Base-by-base conservation (phyloP, 2,888 invertebrate species). In the Leuctra nigra region DNA sequence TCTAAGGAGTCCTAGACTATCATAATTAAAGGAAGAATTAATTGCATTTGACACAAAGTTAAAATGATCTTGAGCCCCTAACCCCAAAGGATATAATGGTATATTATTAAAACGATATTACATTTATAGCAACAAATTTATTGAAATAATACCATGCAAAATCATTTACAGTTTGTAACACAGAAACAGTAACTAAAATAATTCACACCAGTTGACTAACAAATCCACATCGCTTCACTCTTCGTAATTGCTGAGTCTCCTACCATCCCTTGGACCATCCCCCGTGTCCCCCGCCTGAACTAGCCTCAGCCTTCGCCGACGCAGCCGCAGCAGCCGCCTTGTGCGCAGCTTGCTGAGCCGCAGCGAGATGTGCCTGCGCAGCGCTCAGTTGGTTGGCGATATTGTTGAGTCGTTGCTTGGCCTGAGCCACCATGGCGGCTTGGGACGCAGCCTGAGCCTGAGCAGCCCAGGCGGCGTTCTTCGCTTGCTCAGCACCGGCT, bases 311-410 rank as follows among this genome's bases (percentile, higher is more conserved):
- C 18, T 41, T 16, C 20, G 41, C 41, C 4, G 16, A 4, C 20
- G 3, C 2, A 6, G 41, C 41, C 4, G 41, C 41, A 4, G n/a
- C 16, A 6, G 14, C 6, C 11, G 41, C 41, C 20, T 41, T 41
- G 41, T 41, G 41, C 41, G 41, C 41, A 7, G 41, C 41, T 18
- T 41, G 41, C 20, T 41, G 41, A 16, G 41, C 18, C 11, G 41
- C 41, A 11, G n/a, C 41, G 18, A 41, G 41, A 20, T 41, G 41
- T 20, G 41, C 41, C 20, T 41, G 41, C 41, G 41, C 41, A 16
- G 41, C 18, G 41, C 41, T 41, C 41, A 41, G 41, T 4, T 41
- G 41, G 16, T 41, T n/a, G 16, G 41, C 14, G 41, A 41, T 41
- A 11, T 7, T 2, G 41, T n/a, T 16, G 16, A 41, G 41, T 2